Conservation (phyloP, 2,113 vertebrate species). For the Oreochromis tanganicae region DNA sequence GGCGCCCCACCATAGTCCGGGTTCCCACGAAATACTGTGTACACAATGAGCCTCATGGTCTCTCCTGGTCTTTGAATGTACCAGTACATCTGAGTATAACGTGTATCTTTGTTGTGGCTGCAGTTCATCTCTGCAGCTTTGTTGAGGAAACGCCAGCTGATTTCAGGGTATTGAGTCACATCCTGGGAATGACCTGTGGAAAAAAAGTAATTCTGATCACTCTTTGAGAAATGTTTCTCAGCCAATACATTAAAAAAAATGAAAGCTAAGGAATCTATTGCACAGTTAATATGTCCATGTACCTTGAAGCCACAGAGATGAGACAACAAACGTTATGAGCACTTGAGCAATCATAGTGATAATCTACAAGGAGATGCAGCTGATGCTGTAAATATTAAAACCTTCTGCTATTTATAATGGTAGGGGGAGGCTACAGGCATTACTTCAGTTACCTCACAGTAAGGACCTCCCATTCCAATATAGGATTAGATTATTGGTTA, state of each 20-base stretch:
- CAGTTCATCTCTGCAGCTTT: neutral
- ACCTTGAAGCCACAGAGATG: constrained; percentile 19
- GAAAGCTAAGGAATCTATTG: rapidly evolving
- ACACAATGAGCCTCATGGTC: neutral
- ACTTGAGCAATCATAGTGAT: neutral
- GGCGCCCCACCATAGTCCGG: rapidly evolving
- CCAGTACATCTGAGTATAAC: neutral
- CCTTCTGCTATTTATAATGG: neutral
- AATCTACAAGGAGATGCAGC: neutral
- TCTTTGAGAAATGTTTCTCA: neutral
- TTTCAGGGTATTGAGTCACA: constrained; percentile 34
- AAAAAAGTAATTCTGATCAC: rapidly evolving
- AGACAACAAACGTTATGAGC: neutral
- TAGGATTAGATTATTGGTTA: neutral
- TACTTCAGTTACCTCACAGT: neutral
- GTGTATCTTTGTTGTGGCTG: neutral
- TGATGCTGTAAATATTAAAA: neutral
- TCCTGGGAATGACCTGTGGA: neutral
- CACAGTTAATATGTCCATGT: neutral
- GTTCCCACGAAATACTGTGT: rapidly evolving
- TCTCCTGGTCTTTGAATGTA: neutral
- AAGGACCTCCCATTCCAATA: neutral
- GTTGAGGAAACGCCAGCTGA: neutral
- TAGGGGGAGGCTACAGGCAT: neutral
- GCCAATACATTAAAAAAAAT: neutral